Evolutionary conservation across 2,113 vertebrate species (phyloP).

Genomic region (Rattus norvegicus): GRCr8 NC_086027.1:103524001-103524500

Average conservation of each 20-base stretch:
- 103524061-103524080: neutral
- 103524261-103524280: neutral
- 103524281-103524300: neutral
- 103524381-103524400: neutral
- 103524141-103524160: neutral
- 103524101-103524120: neutral
- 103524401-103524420: neutral
- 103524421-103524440: neutral
- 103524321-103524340: neutral
- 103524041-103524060: neutral
- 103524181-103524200: neutral
- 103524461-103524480: neutral
- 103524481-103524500: neutral
- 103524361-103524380: neutral
- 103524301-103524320: neutral
- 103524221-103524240: neutral
- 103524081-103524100: neutral
- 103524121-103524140: neutral
- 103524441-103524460: neutral
- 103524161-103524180: neutral
- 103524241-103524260: neutral
- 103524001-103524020: neutral
- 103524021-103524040: neutral
- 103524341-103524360: neutral
- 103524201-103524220: neutral